These are phyloP conservation scores for Plebejus anna DNA, from an alignment of 2,888 invertebrate species.

Conservation along the genomic window DNA sequence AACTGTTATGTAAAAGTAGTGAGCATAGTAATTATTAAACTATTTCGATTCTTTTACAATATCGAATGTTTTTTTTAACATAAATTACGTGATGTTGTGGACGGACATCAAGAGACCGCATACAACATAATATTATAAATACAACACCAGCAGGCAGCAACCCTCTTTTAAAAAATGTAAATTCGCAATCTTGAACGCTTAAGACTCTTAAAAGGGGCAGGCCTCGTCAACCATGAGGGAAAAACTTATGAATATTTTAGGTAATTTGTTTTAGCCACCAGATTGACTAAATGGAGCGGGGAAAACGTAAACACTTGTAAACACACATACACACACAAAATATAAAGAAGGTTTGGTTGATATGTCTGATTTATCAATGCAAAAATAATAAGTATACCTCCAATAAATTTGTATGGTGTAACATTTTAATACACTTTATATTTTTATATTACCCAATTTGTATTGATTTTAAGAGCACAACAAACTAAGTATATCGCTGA, in stretches of 20 bases:
- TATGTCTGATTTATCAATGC: no score
- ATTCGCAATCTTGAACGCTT: constrained; percentile 32
- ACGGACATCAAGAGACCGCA: background rate
- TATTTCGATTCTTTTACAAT: no score
- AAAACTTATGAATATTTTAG: constrained; percentile 59
- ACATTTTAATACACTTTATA: no score
- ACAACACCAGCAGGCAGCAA: background rate
- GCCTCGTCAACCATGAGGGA: constrained; percentile 44
- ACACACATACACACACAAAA: background rate
- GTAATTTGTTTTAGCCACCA: constrained; percentile 44
- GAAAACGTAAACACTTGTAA: constrained; percentile 2
- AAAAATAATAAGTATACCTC: no score
- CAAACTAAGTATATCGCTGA: no score
- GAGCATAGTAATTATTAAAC: no score
- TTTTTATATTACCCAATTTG: no score
- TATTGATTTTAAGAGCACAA: no score
- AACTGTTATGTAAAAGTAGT: no score
- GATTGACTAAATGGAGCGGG: constrained; percentile 40
- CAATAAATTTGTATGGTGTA: no score
- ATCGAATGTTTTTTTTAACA: no score
- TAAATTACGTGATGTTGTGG: background rate
- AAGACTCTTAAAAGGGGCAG: constrained; percentile 39
- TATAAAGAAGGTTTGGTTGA: no score
- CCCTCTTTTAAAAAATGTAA: constrained; percentile 27
- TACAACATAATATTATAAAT: background rate